phyloP scores from a whole-genome alignment of 2,888 invertebrate genomes.

The Ophioninae sp. region DNA sequence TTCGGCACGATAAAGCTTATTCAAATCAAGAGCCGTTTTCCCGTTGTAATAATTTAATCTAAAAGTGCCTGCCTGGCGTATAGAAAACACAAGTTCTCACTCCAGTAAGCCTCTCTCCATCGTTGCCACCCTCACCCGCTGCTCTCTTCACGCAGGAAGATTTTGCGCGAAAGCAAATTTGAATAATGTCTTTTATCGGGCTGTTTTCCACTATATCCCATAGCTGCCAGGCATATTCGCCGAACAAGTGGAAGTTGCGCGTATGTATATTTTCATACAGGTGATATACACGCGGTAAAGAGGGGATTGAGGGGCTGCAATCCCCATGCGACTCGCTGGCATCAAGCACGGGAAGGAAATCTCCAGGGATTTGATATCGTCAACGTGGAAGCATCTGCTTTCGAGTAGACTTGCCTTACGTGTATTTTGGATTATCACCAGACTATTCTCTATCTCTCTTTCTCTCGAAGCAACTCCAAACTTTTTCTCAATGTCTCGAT shows the following conservation, averaged over 20 bases:
- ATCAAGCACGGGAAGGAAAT: slow-evolving; percentile 36
- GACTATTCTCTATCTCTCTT: slow-evolving; percentile 29
- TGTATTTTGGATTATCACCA: slow-evolving; percentile 64
- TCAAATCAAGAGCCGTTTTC: slow-evolving; percentile 16
- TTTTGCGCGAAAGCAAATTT: slow-evolving; percentile 74
- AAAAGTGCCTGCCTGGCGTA: slow-evolving; percentile 29
- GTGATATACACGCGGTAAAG: slow-evolving; percentile 47
- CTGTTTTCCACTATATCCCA: slow-evolving; percentile 59
- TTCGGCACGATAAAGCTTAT: slow-evolving; percentile 14
- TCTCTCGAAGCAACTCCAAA: slow-evolving; percentile 33
- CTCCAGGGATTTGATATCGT: slow-evolving; percentile 75
- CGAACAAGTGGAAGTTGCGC: slow-evolving; percentile 66
- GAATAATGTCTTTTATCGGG: slow-evolving; percentile 79
- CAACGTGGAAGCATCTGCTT: slow-evolving; percentile 62
- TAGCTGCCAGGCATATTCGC: slow-evolving; percentile 59
- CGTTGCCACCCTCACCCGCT: slow-evolving; percentile 43
- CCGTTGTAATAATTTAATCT: slow-evolving; percentile 27
- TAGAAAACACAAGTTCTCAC: slow-evolving; percentile 39
- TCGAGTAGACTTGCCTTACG: slow-evolving; percentile 47
- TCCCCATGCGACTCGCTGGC: slow-evolving; percentile 45
- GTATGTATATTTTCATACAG: slow-evolving; percentile 67
- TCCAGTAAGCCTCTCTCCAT: slow-evolving; percentile 29
- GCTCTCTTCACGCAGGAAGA: slow-evolving; percentile 63
- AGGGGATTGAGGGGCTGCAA: slow-evolving; percentile 29
- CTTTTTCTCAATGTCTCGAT: slow-evolving; percentile 56